phyloP scores from a whole-genome alignment of 2,797 vertebrate genomes.

The Coendou prehensilis region DNA sequence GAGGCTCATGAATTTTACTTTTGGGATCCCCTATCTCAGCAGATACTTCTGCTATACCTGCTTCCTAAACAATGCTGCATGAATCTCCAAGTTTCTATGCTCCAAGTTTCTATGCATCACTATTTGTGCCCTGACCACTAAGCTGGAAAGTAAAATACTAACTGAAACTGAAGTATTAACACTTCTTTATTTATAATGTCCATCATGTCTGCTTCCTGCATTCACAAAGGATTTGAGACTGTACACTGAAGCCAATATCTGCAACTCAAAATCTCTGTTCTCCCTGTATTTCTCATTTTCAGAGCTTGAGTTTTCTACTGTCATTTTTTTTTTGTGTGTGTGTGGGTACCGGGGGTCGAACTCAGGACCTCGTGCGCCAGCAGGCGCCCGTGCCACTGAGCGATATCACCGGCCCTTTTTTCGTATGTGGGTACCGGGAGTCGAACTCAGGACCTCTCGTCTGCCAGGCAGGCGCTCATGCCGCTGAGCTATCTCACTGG shows the following conservation, averaged over 20 bases:
- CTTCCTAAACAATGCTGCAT: not conserved
- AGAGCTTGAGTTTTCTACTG: not conserved
- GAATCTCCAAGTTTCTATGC: not conserved
- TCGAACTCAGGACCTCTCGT: too few relatives aligned
- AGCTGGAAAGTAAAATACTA: not conserved
- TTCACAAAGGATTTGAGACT: constrained; percentile 1
- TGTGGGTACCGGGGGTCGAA: too few relatives aligned
- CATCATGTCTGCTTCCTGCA: not conserved
- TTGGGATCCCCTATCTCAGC: not conserved
- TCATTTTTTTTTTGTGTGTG: not conserved
- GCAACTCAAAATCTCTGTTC: not conserved
- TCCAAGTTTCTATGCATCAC: not conserved
- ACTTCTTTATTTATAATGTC: constrained; percentile 12
- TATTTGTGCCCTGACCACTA: not conserved
- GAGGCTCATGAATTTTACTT: constrained; percentile 3
- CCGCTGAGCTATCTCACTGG: too few relatives aligned
- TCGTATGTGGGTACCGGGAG: too few relatives aligned
- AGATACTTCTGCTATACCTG: not conserved
- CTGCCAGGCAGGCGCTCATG: too few relatives aligned
- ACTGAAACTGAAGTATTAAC: not conserved
- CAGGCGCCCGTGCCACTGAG: too few relatives aligned
- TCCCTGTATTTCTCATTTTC: not conserved
- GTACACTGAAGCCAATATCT: not conserved
- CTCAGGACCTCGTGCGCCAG: too few relatives aligned
- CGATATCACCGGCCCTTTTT: too few relatives aligned